Base-by-base conservation (phyloP, 1,140 invertebrate species). In the Teleogryllus occipitalis region DNA sequence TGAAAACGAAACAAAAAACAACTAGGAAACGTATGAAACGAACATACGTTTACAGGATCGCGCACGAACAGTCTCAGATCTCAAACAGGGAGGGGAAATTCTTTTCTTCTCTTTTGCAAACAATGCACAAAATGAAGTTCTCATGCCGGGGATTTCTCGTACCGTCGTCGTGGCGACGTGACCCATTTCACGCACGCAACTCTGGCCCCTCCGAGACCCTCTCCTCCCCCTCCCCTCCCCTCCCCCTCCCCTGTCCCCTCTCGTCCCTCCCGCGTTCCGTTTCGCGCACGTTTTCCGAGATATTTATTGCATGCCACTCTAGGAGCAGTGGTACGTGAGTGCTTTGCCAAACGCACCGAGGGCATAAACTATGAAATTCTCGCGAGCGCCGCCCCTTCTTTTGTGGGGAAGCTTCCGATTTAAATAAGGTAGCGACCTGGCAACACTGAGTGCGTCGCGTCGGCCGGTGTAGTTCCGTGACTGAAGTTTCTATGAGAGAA, bases 361-460 rank as follows among this genome's bases (percentile, higher is more conserved):
- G 54, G 54, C 54, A 65, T 65, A 65, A 65, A 65, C 54, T 65
- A 65, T 65, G 54, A 65, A 65, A 65, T 65, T 65, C 54, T 65
- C 54, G 54, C 54, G 54, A 65, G 54, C 54, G 18, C 10, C 18
- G 54, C 54, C 54, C 54, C 18, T 65, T 65, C 54, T 65, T 65
- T 65, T 65, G 54, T 10, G 10, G 54, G 18, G 54, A 10, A 14
- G 54, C 54, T 65, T 18, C 54, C 54, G 54, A 65, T 65, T 65
- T 65, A 65, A 18, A 65, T 10, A 39, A 39, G 27, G 27, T 39
- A 39, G 27, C 27, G 27, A 39, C 27, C 27, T 39, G 27, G 27
- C 27, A 39, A 39, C 27, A 39, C 27, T 5, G 27, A 39, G 27
- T 39, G 27, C 27, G 27, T 39, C 27, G 27, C 27, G n/a, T n/a